A percentile compares a stretch with the other conserved stretches of the same genome.
Conservation (phyloP, 2,888 invertebrate species). For the Siphonodentalium dalli region DNA sequence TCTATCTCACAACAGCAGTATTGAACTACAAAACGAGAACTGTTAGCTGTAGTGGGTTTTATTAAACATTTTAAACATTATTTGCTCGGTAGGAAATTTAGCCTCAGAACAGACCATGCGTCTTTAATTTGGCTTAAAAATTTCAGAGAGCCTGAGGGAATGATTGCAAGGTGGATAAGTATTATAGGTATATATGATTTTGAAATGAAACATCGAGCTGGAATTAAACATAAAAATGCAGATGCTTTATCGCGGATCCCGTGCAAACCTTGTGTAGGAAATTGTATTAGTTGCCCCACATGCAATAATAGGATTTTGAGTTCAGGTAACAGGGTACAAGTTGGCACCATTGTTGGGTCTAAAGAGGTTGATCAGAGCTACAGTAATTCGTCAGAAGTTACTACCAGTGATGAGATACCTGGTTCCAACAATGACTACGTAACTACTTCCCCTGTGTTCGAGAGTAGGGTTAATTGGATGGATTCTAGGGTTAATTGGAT, state of each 20-base stretch:
- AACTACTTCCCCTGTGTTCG: too few species aligned
- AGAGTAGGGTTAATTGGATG: too few species aligned
- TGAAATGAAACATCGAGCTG: slow-evolving; percentile 3
- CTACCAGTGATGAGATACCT: too few species aligned
- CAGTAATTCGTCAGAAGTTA: too few species aligned
- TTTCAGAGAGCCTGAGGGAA: neutral
- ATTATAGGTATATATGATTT: neutral
- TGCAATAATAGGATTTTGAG: too few species aligned
- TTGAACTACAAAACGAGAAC: slow-evolving; percentile 21
- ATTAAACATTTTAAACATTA: slow-evolving; percentile 14
- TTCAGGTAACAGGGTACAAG: too few species aligned
- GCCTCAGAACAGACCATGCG: slow-evolving; percentile 16
- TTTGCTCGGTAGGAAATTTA: slow-evolving; percentile 11
- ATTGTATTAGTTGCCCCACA: too few species aligned
- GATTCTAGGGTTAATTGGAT: too few species aligned
- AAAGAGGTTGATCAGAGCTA: too few species aligned
- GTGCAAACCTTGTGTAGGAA: too few species aligned
- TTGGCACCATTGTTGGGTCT: too few species aligned
- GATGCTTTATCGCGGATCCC: slow-evolving; percentile 6
- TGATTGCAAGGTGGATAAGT: neutral
- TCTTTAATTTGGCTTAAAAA: neutral
- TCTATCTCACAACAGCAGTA: slow-evolving; percentile 9
- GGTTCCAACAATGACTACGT: too few species aligned
- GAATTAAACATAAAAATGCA: slow-evolving; percentile 1
- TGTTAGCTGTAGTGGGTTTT: slow-evolving; percentile 23